phyloP scores from a whole-genome alignment of 2,113 vertebrate genomes.

The Anas platyrhynchos region DNA sequence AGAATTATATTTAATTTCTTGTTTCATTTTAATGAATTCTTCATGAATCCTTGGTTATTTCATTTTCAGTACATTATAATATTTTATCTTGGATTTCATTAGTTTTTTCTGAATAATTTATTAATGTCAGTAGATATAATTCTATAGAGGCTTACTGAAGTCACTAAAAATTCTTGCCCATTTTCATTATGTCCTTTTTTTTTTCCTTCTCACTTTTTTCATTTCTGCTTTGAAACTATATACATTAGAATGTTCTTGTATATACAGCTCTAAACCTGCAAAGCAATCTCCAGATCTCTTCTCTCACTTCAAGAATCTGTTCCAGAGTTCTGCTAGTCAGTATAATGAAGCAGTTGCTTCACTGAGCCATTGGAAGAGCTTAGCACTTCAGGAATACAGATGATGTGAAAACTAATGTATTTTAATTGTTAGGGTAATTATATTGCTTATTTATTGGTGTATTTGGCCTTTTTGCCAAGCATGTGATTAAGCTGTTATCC shows the following conservation, averaged over 20 bases:
- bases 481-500: neutral
- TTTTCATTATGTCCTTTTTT: neutral
- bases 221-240: neutral
- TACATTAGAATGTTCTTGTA: neutral
- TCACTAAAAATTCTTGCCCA: neutral
- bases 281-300: neutral
- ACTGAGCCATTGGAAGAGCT: neutral
- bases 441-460: neutral
- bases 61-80: neutral
- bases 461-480: neutral
- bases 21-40: neutral
- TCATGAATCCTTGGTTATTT: neutral
- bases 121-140: neutral
- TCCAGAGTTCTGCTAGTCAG: neutral
- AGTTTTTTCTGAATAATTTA: constrained; percentile 5
- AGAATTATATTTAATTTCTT: neutral
- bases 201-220: neutral
- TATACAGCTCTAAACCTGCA: neutral
- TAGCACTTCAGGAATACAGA: neutral
- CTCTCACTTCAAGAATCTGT: neutral
- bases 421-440: neutral
- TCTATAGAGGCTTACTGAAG: neutral
- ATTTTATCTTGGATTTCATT: neutral
- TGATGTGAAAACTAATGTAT: neutral
- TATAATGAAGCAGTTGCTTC: constrained; percentile 15